Base-by-base conservation (phyloP, 2,888 invertebrate species). In the Byasa hedistus region DNA sequence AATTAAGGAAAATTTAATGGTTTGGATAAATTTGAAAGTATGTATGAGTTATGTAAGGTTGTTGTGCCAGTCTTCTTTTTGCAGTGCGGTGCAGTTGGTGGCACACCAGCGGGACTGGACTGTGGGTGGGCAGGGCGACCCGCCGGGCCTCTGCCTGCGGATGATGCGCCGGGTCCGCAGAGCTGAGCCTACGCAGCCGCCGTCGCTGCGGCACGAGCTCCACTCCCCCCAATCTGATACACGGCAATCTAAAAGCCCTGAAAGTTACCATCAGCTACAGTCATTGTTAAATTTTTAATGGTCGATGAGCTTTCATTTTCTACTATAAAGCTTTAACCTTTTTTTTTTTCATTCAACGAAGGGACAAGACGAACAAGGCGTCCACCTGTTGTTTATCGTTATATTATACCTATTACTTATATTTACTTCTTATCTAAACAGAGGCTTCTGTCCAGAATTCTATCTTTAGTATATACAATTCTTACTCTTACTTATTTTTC, bases 151-250 rank as follows among this genome's bases (percentile, higher is more conserved):
- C 65, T 96, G 95, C 75, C 96, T 95, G 76, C 95, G 95, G 72
- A 95, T 87, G 65, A 98, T 94, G 75, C 95, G 94, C 70, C 98
- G 93, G 73, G 94, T 94, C 75, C 98, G 94, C 83, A 95, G 93
- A 86, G 96, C 96, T 79, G 97, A 96, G 27, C 98, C 98, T 69
- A 98, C 97, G 74, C 98, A 98, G 71, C 97, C 97, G 81, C 98
- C 97, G 63, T 96, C 95, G 80, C 96, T 95, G 86, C 95, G 96
- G 92, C 98, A 98, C 12, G 94, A 91, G 78, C 96, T 95, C 98
- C 97, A 98, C 65, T 95, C 94, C 32, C 96, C 95, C 98, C 97
- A 98, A 72, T 95, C 95, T 71, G 95, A 94, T 62, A 97, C 96
- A 75, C 96, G 94, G 88, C 98, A 98, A 86, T 97, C 96, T 75